Conservation (phyloP, 2,888 invertebrate species). For the Allacma fusca region DNA sequence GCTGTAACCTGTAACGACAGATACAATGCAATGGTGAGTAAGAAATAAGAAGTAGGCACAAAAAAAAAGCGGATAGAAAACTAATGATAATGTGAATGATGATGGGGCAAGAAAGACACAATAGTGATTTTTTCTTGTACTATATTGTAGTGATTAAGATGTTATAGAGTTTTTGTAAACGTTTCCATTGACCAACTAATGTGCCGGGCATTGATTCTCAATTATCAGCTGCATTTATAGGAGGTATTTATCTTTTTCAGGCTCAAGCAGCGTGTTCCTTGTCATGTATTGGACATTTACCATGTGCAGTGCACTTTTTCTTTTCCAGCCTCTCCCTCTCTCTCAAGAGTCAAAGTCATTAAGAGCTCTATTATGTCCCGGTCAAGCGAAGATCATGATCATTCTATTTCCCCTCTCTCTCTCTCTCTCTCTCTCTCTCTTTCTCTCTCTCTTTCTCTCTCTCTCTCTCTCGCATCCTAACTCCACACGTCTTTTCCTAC, state of each 20-base stretch:
- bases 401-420: background rate
- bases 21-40: too few relatives aligned
- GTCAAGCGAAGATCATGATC: slow-evolving; percentile 36
- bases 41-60: background rate
- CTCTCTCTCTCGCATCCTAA: too few relatives aligned
- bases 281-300: slow-evolving; percentile 16
- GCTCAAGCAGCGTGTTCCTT: slow-evolving; percentile 28
- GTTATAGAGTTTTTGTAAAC: slow-evolving; percentile 46
- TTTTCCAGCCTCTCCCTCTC: slow-evolving; percentile 28
- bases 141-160: slow-evolving; percentile 40
- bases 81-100: slow-evolving; percentile 31
- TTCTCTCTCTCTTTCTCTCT: background rate
- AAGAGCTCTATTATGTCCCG: slow-evolving; percentile 25
- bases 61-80: background rate
- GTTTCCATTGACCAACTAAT: slow-evolving; percentile 44
- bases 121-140: slow-evolving; percentile 31
- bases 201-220: slow-evolving; percentile 52
- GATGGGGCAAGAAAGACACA: slow-evolving; percentile 39
- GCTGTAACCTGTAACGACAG: background rate
- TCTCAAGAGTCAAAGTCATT: slow-evolving; percentile 36
- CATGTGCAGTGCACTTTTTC: slow-evolving; percentile 37
- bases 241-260: slow-evolving; percentile 28
- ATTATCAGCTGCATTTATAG: slow-evolving; percentile 47
- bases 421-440: background rate
- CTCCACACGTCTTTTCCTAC: too few relatives aligned